Base-by-base conservation (phyloP, 1,140 invertebrate genomes). In the Ephestia elutella region DNA sequence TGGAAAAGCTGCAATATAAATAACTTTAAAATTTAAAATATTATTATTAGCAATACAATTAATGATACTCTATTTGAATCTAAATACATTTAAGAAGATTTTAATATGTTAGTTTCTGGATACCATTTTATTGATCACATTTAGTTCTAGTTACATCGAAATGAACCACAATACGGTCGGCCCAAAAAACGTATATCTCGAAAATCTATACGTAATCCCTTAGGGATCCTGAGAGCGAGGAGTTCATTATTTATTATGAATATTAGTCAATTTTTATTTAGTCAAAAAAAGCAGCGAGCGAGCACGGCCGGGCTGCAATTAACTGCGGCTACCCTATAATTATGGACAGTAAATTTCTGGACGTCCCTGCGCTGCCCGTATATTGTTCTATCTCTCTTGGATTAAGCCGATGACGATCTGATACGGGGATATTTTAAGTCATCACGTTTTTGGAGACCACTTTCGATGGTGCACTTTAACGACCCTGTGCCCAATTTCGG, bases 341-440 rank as follows among this genome's bases (percentile, higher is more conserved):
- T 89, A 90, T 83, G 86, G 82, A 75, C 87, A 84, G 87, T 90
- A 90, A 89, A 90, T 90, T 89, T 89, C 86, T 82, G 83, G 82
- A 82, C 75, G 73, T 71, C 75, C 73, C 74, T 75, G 75, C 67
- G 61, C 63, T 66, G 61, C 60, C 49, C 57, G 69, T 78, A 75
- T 82, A 82, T 81, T 82, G 78, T 84, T 86, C 79, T 87, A 85
- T 86, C 78, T 76, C 69, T 50, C 17, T 53, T 53, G 50, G 80
- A 81, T 82, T 78, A 82, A 69, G 70, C 54, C 63, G 62, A 60
- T 63, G 61, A 62, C 53, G 63, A 50, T 64, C 53, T 25, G 50
- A 53, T 53, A 20, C 50, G 10, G 19, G 50, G 50, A 44, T 44
- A 44, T 44, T 44, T n/a, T 44, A 44, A 44, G 13, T 44, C 38